These are phyloP conservation scores for Drosophila erecta DNA, from an alignment of 1,140 invertebrate genomes.

Conservation along the genomic window DNA sequence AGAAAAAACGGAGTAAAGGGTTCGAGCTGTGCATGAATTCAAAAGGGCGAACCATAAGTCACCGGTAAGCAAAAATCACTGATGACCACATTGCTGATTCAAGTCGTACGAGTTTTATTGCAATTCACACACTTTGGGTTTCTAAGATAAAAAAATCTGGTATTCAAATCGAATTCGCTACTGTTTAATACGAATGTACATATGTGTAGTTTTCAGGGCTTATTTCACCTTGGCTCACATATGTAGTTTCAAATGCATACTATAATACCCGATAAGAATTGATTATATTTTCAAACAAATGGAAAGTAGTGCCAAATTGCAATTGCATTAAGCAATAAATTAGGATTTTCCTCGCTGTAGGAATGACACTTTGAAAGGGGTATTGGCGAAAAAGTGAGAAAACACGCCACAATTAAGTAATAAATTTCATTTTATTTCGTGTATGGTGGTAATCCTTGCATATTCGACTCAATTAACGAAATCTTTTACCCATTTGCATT, in stretches of 20 bases:
- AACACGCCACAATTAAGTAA: too few relatives aligned
- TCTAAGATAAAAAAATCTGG: background rate
- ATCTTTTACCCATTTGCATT: conserved; percentile 44
- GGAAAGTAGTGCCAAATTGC: background rate
- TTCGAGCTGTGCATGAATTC: conserved; percentile 85
- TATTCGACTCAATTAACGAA: background rate
- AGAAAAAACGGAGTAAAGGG: conserved; percentile 82
- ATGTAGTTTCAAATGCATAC: background rate
- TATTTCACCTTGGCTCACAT: too few relatives aligned
- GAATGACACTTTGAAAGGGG: too few relatives aligned
- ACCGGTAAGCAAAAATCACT: conserved; percentile 66
- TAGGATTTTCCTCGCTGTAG: background rate
- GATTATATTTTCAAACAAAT: background rate
- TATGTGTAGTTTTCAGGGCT: too few relatives aligned
- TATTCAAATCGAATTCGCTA: background rate
- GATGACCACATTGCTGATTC: too few relatives aligned
- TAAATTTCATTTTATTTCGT: too few relatives aligned
- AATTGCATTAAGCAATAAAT: background rate
- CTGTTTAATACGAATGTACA: background rate
- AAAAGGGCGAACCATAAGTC: conserved; percentile 84
- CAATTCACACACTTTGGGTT: too few relatives aligned
- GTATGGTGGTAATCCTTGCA: background rate
- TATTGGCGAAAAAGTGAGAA: too few relatives aligned
- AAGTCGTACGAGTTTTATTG: too few relatives aligned
- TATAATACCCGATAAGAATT: conserved; percentile 4